Evolutionary conservation across 1,140 invertebrate species (phyloP).

Genomic region (Microplitis mediator): DNA sequence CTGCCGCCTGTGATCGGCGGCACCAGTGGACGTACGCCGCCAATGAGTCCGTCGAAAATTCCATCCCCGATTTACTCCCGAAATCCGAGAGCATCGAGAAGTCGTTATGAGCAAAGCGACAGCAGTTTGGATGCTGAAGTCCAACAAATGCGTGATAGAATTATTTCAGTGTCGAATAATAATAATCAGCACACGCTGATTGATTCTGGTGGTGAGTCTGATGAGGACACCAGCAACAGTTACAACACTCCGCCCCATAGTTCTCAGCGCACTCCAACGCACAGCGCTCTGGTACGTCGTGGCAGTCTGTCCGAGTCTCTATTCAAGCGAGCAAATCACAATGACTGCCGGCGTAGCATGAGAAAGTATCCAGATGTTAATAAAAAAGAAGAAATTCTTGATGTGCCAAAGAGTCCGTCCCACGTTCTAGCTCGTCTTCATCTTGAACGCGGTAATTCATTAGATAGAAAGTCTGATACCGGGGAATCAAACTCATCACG

Average conservation of each 20-base stretch:
- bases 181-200: conserved; percentile 34
- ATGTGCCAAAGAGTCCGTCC: conserved; percentile 45
- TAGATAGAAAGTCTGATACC: conserved; percentile 47
- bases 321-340: conserved; percentile 42
- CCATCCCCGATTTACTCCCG: conserved; percentile 66
- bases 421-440: conserved; percentile 40
- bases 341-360: conserved; percentile 42
- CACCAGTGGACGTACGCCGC: conserved; percentile 60
- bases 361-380: conserved; percentile 44
- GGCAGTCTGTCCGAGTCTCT: conserved; percentile 46
- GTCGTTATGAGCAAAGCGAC: conserved; percentile 49
- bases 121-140: conserved; percentile 68
- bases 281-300: conserved; percentile 38
- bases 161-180: conserved; percentile 34
- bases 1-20: conserved; percentile 44
- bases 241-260: conserved; percentile 49
- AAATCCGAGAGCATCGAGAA: conserved; percentile 46
- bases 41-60: conserved; percentile 68
- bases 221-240: conserved; percentile 48
- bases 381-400: conserved; percentile 39
- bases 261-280: conserved; percentile 46
- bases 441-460: conserved; percentile 45
- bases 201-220: conserved; percentile 47
- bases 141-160: conserved; percentile 69
- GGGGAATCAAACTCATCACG: conserved; percentile 49